Percentiles rank a stretch among this genome's conserved stretches.
These are phyloP conservation scores for Heterotilapia buettikoferi DNA, from an alignment of 2,113 vertebrate species.

Conservation along the genomic window DNA sequence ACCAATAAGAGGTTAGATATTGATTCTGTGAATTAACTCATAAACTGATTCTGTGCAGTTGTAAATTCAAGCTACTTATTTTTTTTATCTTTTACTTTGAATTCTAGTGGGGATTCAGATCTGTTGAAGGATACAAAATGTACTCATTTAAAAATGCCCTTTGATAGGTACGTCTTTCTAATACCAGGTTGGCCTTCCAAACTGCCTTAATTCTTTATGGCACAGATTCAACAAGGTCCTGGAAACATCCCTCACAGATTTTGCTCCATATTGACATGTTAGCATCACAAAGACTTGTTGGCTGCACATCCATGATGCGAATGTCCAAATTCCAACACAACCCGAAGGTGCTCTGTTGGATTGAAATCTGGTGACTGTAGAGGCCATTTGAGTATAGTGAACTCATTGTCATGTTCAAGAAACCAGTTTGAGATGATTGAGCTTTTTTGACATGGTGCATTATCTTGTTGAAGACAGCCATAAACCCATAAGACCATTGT, in stretches of 20 bases:
- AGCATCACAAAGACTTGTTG: neutral
- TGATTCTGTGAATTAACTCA: neutral
- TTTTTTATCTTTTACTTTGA: neutral
- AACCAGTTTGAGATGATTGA: neutral
- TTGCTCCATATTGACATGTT: neutral
- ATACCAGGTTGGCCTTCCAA: neutral
- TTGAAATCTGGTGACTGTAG: neutral
- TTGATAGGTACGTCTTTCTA: neutral
- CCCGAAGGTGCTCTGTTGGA: neutral
- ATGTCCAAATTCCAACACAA: neutral
- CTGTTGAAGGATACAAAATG: neutral
- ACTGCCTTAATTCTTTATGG: neutral
- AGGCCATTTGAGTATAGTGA: neutral
- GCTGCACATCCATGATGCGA: neutral
- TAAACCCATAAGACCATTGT: neutral
- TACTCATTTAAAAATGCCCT: neutral
- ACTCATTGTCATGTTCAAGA: neutral
- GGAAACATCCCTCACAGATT: neutral
- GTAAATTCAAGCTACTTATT: neutral
- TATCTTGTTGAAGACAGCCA: neutral
- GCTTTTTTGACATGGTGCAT: neutral
- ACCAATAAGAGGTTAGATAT: neutral
- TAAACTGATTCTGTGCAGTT: neutral
- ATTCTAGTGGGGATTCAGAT: neutral
- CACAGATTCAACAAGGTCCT: neutral